Percentiles rank a stretch among this genome's conserved stretches.
Conservation (phyloP, 2,888 invertebrate species). For the Meiosimyza decipiens region DNA sequence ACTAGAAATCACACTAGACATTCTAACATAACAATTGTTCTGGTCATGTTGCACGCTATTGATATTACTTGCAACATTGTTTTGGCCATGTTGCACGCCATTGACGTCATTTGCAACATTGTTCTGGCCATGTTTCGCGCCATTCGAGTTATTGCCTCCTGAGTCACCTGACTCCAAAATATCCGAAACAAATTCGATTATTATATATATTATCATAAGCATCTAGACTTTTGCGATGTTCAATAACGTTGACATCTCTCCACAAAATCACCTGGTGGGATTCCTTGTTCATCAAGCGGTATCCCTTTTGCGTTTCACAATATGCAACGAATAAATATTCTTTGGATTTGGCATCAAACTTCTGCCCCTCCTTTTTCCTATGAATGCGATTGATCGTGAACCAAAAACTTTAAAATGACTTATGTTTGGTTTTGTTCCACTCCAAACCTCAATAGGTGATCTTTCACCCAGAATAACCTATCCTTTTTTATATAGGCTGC, state of each 20-base stretch:
- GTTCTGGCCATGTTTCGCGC: not conserved
- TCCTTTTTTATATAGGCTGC: not conserved
- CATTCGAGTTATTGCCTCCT: not conserved
- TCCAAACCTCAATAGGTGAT: too few relatives aligned
- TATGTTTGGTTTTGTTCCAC: too few relatives aligned
- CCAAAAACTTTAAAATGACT: too few relatives aligned
- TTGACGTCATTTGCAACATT: not conserved
- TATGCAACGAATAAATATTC: too few relatives aligned
- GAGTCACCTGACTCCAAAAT: too few relatives aligned
- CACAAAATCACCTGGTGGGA: not conserved
- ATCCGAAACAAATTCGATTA: too few relatives aligned
- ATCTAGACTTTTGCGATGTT: not conserved
- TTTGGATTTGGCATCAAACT: too few relatives aligned
- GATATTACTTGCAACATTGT: not conserved
- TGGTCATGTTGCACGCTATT: conserved; percentile 1
- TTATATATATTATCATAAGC: not conserved
- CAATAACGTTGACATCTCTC: conserved; percentile 8
- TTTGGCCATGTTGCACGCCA: not conserved
- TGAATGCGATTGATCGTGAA: too few relatives aligned
- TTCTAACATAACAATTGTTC: too few relatives aligned
- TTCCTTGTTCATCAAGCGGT: not conserved
- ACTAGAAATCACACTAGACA: too few relatives aligned
- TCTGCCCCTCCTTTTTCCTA: too few relatives aligned
- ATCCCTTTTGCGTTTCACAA: not conserved
- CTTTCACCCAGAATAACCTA: not conserved